Evolutionary conservation across 2,888 invertebrate species (phyloP), one percentile per base, ranked within the genome.

Genomic region (Chrysolina americana): DNA sequence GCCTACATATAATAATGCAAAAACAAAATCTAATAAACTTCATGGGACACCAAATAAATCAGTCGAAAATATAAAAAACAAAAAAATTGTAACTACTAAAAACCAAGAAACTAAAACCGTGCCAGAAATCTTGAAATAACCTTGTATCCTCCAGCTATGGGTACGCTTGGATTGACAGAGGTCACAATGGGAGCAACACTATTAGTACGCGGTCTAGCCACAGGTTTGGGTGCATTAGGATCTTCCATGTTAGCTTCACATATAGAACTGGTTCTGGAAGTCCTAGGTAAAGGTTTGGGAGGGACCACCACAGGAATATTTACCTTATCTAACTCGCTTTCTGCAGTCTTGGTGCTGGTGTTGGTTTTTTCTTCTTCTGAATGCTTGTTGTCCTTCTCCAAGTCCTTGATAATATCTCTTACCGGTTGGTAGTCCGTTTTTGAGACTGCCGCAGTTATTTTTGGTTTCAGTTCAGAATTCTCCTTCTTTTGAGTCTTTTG

Each of bases 281-380:
- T 93, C 81, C 95, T 90, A 0, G 96, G 95, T 88, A 95, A 89
- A 15, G 96, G 95, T 86, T 95, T 95, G 0, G 95, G 95, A 1
- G 94, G 93, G 64, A 92, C 77, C 59, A 83, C 76, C 56, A 74
- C 74, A 36, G 23, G 56, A 44, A n/a, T 65, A 68, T 69, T 78
- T 59, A 80, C 79, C 79, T 76, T 78, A 13, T 78, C 80, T n/a
- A 63, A 65, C 28, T 81, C 80, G 47, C 68, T 65, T 41, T 79
- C 79, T 2, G 73, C 70, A 50, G 50, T 75, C 53, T 48, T 63
- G 1, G 64, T 48, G 36, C 74, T 76, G 59, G 74, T 73, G 44
- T 71, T 70, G 17, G 63, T 73, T 62, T 77, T 73, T 63, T 71
- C 72, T 44, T 79, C 76, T 23, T 76, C 71, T 47, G 63, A 44